A percentile compares a stretch with the other conserved stretches of the same genome.
These are phyloP conservation scores for Atrichornis clamosus DNA, from an alignment of 2,113 vertebrate species.

Conservation along the genomic window DNA sequence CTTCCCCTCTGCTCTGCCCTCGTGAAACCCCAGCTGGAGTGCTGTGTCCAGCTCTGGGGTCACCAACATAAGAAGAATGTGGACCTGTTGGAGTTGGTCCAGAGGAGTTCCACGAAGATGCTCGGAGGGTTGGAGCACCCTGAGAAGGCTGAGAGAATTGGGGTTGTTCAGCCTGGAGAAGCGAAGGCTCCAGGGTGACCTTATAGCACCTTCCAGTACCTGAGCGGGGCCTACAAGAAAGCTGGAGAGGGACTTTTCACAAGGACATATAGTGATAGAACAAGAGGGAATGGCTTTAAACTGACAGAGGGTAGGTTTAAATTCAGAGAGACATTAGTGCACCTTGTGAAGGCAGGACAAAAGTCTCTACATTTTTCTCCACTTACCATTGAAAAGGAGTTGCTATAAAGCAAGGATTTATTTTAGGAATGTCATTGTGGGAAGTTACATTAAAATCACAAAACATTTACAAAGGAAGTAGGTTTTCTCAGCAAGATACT, in stretches of 20 bases:
- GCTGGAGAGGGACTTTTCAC: not conserved
- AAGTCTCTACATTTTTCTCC: not conserved
- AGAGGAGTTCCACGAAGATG: not conserved
- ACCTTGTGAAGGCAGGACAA: not conserved
- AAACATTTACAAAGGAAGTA: not conserved
- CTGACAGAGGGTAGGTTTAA: not conserved
- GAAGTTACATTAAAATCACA: not conserved
- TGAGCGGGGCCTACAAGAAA: not conserved
- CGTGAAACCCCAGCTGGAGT: not conserved
- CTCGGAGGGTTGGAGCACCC: not conserved
- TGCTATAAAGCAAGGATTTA: conserved; percentile 20
- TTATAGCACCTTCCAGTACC: not conserved
- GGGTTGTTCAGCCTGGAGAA: not conserved
- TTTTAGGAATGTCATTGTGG: conserved; percentile 36
- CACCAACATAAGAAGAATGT: fast-evolving
- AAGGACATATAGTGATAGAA: not conserved
- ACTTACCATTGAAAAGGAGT: not conserved
- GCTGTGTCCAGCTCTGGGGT: not conserved
- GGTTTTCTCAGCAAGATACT: conserved; percentile 20
- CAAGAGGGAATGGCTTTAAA: not conserved
- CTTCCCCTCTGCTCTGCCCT: not conserved
- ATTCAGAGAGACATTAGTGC: not conserved
- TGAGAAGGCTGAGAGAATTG: not conserved
- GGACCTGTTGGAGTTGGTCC: not conserved
- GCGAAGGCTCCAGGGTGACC: not conserved